Conservation (phyloP, 2,888 invertebrate genomes). For the Cataglyphis rosenhaueri region DNA sequence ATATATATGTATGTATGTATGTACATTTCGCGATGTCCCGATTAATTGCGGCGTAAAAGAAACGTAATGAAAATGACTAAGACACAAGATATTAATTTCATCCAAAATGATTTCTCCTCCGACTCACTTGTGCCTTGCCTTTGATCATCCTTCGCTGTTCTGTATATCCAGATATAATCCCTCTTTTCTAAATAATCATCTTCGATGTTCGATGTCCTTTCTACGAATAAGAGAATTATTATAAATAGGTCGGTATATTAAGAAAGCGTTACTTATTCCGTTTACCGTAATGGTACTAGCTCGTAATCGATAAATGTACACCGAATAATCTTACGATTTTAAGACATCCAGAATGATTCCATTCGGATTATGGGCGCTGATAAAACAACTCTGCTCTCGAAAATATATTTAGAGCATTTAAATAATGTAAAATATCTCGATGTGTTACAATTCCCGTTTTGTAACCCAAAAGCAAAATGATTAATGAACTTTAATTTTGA, state of each 20-base stretch:
- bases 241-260: slow-evolving; percentile 34
- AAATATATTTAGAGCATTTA: not conserved
- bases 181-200: slow-evolving; percentile 70
- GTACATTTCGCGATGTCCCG: slow-evolving; percentile 25
- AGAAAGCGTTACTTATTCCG: slow-evolving; percentile 27
- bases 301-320: slow-evolving; percentile 54
- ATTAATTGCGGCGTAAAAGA: slow-evolving; percentile 31
- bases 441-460: not conserved
- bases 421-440: not conserved
- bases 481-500: slow-evolving; percentile 5
- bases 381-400: slow-evolving; percentile 1
- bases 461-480: not conserved
- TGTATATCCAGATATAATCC: slow-evolving; percentile 62
- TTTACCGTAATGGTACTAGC: slow-evolving; percentile 42
- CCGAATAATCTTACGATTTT: slow-evolving; percentile 42
- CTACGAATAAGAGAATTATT: slow-evolving; percentile 64
- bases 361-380: slow-evolving; percentile 30
- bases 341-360: slow-evolving; percentile 36
- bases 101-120: slow-evolving; percentile 74
- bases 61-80: slow-evolving; percentile 26
- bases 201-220: slow-evolving; percentile 82
- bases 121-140: slow-evolving; percentile 83
- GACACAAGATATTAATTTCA: slow-evolving; percentile 56
- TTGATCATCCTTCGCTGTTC: slow-evolving; percentile 75
- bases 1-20: not conserved